Evolutionary conservation across 1,140 invertebrate genomes (phyloP), one percentile per base, ranked within the genome.

Genomic region (Nebria ingens): DNA sequence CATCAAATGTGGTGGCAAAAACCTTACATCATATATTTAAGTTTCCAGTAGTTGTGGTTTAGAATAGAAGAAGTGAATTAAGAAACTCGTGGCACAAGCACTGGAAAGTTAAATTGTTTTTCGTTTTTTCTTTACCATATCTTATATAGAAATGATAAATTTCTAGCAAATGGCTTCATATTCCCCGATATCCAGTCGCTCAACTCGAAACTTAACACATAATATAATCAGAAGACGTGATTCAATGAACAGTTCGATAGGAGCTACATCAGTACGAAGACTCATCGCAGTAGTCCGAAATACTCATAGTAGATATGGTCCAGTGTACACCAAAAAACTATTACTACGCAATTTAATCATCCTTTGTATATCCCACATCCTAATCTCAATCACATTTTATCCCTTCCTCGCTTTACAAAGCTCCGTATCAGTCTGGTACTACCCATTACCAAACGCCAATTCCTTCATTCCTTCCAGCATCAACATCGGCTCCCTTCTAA

Each of bases 211-310:
- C 56, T 59, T 76, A 54, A 57, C 72, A 61, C 60, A 68, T 60
- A 61, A 72, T 62, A 57, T 55, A 11, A 65, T 59, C 15, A 62
- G 59, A 15, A 70, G 82, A 51, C 71, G 79, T 1, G 82, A 84
- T 50, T 85, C 83, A 1, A 75, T 81, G 62, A 77, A 77, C 2
- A 84, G 81, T 2, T 84, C 83, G 1, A 79, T 83, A 6, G 82
- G 82, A 0, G 80, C 82, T 0, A 83, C 81, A 0, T 85, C 83
- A 1, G 83, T 86, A 0, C 74, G 81, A 3, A 71, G 81, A 0
- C 69, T 86, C 0, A 79, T 86, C n/a, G 76, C 79, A 0, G 71
- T 82, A 0, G 81, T 81, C 15, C 65, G 74, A 25, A 64, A 76
- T 71, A 63, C 79, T 66, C 60, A 78, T 61, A 64, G 74, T 68